Evolutionary conservation across 2,113 vertebrate species (phyloP).

Genomic region (Cyprinus carpio): DNA sequence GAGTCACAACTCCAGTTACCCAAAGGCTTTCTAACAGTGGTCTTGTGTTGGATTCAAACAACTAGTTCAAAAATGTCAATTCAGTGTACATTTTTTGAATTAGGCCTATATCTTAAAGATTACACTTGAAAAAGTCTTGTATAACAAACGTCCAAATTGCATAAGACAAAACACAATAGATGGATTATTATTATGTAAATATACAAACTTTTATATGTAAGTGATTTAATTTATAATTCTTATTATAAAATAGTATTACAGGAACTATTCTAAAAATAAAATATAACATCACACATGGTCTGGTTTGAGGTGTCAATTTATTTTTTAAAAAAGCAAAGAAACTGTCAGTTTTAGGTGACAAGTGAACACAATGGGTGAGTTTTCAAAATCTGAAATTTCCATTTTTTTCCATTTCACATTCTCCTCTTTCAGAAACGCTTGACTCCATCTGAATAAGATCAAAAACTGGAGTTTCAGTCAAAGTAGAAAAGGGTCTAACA

Average conservation of each 20-base stretch:
- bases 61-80: background rate
- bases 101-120: no score
- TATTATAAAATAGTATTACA: background rate
- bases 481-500: slow-evolving; percentile 50
- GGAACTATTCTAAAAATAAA: background rate
- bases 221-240: background rate
- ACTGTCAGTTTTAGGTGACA: slow-evolving; percentile 41
- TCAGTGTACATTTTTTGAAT: background rate
- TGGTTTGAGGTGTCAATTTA: slow-evolving; percentile 56
- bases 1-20: background rate
- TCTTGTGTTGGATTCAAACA: no score
- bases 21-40: no score
- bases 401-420: background rate
- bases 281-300: background rate
- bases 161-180: no score
- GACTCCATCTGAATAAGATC: background rate
- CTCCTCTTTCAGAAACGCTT: slow-evolving; percentile 12
- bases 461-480: slow-evolving; percentile 9
- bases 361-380: slow-evolving; percentile 42
- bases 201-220: background rate
- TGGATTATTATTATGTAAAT: no score
- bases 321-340: slow-evolving; percentile 49
- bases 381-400: slow-evolving; percentile 18
- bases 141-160: no score
- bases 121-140: no score